A percentile compares a stretch with the other conserved stretches of the same genome.
Evolutionary conservation across 1,140 invertebrate species (phyloP).

Genomic region (Sminthurinus signatus): DNA sequence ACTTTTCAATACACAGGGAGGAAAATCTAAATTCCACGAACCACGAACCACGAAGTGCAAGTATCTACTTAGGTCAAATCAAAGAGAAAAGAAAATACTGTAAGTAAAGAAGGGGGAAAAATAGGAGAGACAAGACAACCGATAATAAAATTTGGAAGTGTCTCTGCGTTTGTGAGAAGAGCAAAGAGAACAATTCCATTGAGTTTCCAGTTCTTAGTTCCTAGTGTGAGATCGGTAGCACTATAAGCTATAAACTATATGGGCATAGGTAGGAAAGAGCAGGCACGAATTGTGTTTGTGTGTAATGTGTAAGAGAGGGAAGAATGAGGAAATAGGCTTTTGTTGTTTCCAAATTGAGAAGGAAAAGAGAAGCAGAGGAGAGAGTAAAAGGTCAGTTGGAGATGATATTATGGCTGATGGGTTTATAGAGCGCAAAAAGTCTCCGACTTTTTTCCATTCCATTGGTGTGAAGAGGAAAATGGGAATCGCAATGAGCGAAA

Average conservation of each 20-base stretch:
- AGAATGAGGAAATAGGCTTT: constrained; percentile 31
- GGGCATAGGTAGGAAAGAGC: no score
- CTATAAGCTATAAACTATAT: no score
- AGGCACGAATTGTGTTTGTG: constrained; percentile 8
- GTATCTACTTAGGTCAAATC: not conserved
- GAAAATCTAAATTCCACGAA: no score
- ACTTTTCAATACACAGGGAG: no score
- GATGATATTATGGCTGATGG: constrained; percentile 35
- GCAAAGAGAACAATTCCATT: constrained; percentile 5
- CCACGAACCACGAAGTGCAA: no score
- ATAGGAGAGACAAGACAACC: not conserved
- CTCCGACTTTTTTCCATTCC: constrained; percentile 2
- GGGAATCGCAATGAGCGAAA: constrained; percentile 40
- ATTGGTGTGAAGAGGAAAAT: constrained; percentile 21
- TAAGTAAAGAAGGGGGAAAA: not conserved
- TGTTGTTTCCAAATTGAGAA: constrained; percentile 29
- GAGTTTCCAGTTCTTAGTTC: no score
- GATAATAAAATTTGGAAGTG: constrained; percentile 2
- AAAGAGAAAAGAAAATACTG: not conserved
- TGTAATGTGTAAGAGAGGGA: constrained; percentile 12
- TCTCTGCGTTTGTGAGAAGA: not conserved
- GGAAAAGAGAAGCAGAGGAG: constrained; percentile 1
- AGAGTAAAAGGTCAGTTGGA: constrained; percentile 34
- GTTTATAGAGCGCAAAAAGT: constrained; percentile 37
- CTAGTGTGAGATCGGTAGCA: no score